Evolutionary conservation across 2,113 vertebrate genomes (phyloP), one percentile per base, ranked within the genome.

Genomic region (Gymnobelideus leadbeateri): DNA sequence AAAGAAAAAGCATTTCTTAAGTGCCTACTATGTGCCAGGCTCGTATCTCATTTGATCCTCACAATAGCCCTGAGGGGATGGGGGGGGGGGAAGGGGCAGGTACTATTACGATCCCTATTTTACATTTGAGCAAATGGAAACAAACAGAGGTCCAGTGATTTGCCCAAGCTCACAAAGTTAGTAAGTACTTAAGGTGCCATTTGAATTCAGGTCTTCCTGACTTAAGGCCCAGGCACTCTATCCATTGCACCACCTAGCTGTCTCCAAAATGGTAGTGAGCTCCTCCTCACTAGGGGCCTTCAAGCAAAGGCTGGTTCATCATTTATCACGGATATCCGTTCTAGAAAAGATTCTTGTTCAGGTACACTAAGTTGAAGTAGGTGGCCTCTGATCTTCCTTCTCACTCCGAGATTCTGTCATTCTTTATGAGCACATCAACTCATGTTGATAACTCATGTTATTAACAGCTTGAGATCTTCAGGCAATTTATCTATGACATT

Each of bases 401-500:
- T 43, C 43, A 16, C 37, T 21, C 68, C 23, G 68, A 84, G n/a
- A 43, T 84, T 43, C 68, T 84, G 68, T 19, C 6, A 43, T 84
- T n/a, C 37, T 43, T 84, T 43, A 84, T 43, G 37, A 37, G n/a
- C 68, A 43, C n/a, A 84, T 8, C 68, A 84, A 43, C n/a, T 84
- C 68, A 84, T 84, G 68, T 84, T 84, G 68, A 84, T 84, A 84
- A 84, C 16, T 84, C 68, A 84, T 43, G 68, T 84, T 84, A 68
- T 16, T 16, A 84, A 43, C 68, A 84, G 68, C 68, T 84, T 84
- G 68, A 84, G 43, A 23, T 84, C 68, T 84, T 84, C 68, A 84
- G 68, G 68, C 68, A 84, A 84, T 84, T 43, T 43, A 84, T 84
- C 68, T 84, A 43, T 84, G 68, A 84, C n/a, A 84, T 23, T 84